A percentile compares a stretch with the other conserved stretches of the same genome.
Evolutionary conservation across 2,888 invertebrate genomes (phyloP).

Genomic region (Candidula unifasciata): DNA sequence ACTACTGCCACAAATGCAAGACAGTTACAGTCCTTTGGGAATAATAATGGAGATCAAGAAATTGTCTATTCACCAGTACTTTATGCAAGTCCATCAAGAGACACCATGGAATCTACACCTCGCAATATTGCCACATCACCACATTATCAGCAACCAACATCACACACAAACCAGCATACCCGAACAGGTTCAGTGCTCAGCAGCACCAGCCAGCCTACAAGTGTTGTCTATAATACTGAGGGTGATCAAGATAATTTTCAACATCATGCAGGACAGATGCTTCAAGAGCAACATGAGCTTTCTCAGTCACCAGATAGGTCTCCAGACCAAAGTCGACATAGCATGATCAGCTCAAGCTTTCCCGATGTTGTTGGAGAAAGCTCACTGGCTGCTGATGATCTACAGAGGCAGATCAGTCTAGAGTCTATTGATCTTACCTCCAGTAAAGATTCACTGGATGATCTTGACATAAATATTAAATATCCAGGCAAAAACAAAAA

Average conservation of each 20-base stretch:
- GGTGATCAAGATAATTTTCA: neutral
- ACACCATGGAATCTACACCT: neutral
- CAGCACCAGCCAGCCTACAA: neutral
- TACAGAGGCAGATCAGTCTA: neutral
- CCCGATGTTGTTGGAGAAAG: slow-evolving; percentile 40
- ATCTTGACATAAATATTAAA: slow-evolving; percentile 2
- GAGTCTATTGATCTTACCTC: slow-evolving; percentile 38
- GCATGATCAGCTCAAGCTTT: slow-evolving; percentile 15
- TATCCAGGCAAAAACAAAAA: neutral
- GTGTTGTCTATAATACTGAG: neutral
- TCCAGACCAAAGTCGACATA: neutral
- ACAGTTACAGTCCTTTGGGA: neutral
- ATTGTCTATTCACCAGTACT: slow-evolving; percentile 14
- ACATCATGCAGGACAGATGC: neutral
- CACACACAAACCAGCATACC: neutral
- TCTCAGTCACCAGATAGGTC: neutral
- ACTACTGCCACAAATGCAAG: neutral
- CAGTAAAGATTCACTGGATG: slow-evolving; percentile 38
- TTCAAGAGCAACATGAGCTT: neutral
- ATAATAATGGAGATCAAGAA: neutral
- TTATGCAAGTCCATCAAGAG: slow-evolving; percentile 10
- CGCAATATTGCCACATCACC: neutral
- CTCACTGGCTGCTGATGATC: neutral
- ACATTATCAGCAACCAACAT: neutral
- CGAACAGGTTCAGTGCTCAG: neutral